A percentile compares a stretch with the other conserved stretches of the same genome.
phyloP scores from a whole-genome alignment of 1,140 invertebrate species.

The Penaeus chinensis region DNA sequence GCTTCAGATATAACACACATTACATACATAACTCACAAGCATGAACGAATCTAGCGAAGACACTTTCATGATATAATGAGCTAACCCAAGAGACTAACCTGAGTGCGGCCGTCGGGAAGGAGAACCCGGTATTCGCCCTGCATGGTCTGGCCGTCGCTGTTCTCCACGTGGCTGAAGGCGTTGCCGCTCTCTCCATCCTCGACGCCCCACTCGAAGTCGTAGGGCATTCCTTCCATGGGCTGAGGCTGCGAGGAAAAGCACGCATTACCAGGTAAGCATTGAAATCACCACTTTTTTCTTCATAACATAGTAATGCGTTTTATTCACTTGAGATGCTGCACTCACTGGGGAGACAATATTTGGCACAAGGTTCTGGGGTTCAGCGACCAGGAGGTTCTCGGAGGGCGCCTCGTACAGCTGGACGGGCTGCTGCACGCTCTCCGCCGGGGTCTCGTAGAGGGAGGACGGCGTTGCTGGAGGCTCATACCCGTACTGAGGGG shows the following conservation, averaged over 20 bases:
- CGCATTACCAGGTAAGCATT: too few relatives aligned
- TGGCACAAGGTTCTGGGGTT: slow-evolving; percentile 37
- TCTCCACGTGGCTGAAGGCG: slow-evolving; percentile 45
- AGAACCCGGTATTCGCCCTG: slow-evolving; percentile 28
- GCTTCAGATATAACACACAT: too few relatives aligned
- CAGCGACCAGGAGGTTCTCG: slow-evolving; percentile 13
- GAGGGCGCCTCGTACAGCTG: slow-evolving; percentile 26
- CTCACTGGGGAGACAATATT: slow-evolving; percentile 28
- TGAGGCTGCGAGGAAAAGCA: too few relatives aligned
- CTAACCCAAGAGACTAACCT: background rate
- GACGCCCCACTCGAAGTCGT: slow-evolving; percentile 53
- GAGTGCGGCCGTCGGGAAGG: slow-evolving; percentile 33
- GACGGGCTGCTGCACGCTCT: slow-evolving; percentile 13
- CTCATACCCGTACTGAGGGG: slow-evolving; percentile 31
- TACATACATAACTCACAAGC: too few relatives aligned
- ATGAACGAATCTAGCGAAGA: too few relatives aligned
- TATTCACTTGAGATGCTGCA: background rate
- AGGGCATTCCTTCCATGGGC: background rate
- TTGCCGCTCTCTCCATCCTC: slow-evolving; percentile 48
- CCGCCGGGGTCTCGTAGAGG: slow-evolving; percentile 33
- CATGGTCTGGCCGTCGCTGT: slow-evolving; percentile 41
- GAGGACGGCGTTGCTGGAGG: background rate
- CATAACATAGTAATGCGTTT: too few relatives aligned
- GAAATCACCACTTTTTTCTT: too few relatives aligned
- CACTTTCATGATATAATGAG: too few relatives aligned